A percentile compares a stretch with the other conserved stretches of the same genome.
phyloP scores from a whole-genome alignment of 2,113 vertebrate species.

The Dicrurus megarhynchus region DNA sequence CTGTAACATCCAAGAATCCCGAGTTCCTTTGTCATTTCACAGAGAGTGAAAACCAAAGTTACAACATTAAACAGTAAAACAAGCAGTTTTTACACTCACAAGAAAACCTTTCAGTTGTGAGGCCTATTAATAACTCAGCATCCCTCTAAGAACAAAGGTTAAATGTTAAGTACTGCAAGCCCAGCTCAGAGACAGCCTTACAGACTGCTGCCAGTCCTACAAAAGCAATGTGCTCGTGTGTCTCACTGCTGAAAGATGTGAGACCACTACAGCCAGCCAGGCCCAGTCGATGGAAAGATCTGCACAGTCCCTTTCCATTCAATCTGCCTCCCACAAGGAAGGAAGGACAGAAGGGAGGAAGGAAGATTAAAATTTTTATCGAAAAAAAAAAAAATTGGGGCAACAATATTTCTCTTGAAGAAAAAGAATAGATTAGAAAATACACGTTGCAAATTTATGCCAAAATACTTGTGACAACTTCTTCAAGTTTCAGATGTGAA shows the following conservation, averaged over 20 bases:
- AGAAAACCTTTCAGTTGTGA: background rate
- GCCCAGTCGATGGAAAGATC: background rate
- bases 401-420: background rate
- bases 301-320: background rate
- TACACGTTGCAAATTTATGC: fast-evolving
- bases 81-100: background rate
- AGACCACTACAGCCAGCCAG: background rate
- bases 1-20: fast-evolving
- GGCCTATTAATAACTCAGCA: background rate
- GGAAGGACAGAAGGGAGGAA: background rate
- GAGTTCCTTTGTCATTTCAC: background rate
- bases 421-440: background rate
- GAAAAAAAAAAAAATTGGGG: background rate
- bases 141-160: background rate
- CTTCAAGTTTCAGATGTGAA: background rate
- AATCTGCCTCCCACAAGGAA: background rate
- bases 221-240: fast-evolving
- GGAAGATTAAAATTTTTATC: background rate
- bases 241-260: background rate
- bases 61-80: background rate
- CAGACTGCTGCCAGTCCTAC: background rate
- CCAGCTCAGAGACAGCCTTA: background rate
- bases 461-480: background rate
- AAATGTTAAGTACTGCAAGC: background rate
- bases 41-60: background rate